These are phyloP conservation scores for Sycophaga agraensis DNA, from an alignment of 1,140 invertebrate genomes.

Conservation along the genomic window DNA sequence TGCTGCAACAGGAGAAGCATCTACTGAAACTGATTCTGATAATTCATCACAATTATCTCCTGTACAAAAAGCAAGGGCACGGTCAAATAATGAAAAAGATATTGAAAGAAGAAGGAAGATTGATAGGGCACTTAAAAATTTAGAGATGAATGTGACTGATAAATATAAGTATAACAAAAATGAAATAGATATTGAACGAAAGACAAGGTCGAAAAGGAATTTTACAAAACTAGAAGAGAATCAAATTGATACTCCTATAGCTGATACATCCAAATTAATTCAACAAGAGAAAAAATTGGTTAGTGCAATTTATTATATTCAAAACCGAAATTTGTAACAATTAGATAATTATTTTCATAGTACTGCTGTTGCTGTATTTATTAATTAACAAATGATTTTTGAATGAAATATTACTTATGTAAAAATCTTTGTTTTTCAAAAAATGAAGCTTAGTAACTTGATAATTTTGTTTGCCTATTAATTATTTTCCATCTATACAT, in stretches of 20 bases:
- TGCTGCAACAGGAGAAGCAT: slow-evolving; percentile 46
- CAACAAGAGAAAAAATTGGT: neutral
- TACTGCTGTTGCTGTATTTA: too few relatives aligned
- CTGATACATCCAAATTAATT: neutral
- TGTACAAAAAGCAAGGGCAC: slow-evolving; percentile 50
- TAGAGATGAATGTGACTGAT: slow-evolving; percentile 37
- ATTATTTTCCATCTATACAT: too few relatives aligned
- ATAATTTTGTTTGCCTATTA: too few relatives aligned
- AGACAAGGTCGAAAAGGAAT: slow-evolving; percentile 5
- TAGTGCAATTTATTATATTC: neutral
- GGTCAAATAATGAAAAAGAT: slow-evolving; percentile 47
- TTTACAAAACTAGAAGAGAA: neutral
- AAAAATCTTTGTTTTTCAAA: too few relatives aligned
- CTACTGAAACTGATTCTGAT: slow-evolving; percentile 50
- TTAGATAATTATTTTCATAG: too few relatives aligned
- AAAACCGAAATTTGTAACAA: too few relatives aligned
- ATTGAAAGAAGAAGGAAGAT: slow-evolving; percentile 37
- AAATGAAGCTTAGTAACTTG: too few relatives aligned
- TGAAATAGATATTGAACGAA: slow-evolving; percentile 14
- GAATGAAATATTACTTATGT: too few relatives aligned
- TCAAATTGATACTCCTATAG: neutral
- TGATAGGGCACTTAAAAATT: slow-evolving; percentile 39
- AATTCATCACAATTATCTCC: slow-evolving; percentile 48
- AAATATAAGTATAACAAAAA: slow-evolving; percentile 30
- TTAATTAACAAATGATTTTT: too few relatives aligned